Evolutionary conservation across 2,888 invertebrate genomes (phyloP), one percentile per base, ranked within the genome.

Genomic region (Choristoneura rosaceana): DNA sequence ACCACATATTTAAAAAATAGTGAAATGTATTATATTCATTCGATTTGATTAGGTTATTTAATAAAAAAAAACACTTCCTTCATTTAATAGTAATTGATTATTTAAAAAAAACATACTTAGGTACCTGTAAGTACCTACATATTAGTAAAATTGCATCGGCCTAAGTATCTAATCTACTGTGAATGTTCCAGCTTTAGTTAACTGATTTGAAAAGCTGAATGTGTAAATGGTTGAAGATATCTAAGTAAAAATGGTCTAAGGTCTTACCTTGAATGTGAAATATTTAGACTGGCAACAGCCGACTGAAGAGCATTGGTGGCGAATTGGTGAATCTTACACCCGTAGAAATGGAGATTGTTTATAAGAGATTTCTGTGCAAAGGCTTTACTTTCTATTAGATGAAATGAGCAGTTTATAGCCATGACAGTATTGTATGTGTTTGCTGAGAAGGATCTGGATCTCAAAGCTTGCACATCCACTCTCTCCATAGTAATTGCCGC

Each of bases 401-500:
- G 87, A 73, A 97, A 94, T 10, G 95, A 94, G 60, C 96, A 95
- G 84, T 96, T 96, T 74, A 94, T 92, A 17, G 96, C 95, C 77
- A 90, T 90, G 9, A 97, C 95, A 64, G 95, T 91, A 76, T 95
- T 95, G 80, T 97, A 95, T 58, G 95, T 95, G 79, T 95, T 95
- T 2, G 96, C 96, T 67, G 95, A 95, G 82, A 97, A 97, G 0
- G 97, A 96, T 64, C 95, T 95, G 50, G 93, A 88, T 25, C 94
- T 91, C 60, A 97, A 95, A 10, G 92, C 90, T 50, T 93, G 91
- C 14, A 96, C 95, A 77, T 91, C 90, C 62, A 93, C 88, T 0
- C 80, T 77, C 74, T 94, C 92, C 86, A 96, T 89, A 43, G 91
- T 89, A 47, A 96, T 92, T 76, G 95, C 94, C 17, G 96, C 96